Percentiles rank a stretch among this genome's conserved stretches.
phyloP scores from a whole-genome alignment of 2,888 invertebrate genomes.

The Seira ritae region DNA sequence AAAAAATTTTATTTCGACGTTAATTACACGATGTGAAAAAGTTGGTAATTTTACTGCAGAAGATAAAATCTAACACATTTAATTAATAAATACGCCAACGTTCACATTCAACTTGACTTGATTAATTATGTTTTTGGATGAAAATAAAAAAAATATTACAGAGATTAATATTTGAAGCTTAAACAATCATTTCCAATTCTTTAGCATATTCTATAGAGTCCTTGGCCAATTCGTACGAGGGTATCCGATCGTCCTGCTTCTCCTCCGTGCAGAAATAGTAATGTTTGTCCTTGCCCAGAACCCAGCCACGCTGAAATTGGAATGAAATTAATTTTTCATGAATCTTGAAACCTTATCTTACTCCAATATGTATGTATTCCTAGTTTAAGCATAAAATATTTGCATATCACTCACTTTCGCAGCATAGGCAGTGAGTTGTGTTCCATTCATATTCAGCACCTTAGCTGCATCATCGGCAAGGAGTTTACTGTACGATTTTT shows the following conservation, averaged over 20 bases:
- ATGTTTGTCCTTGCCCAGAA: constrained; percentile 84
- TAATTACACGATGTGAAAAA: no score
- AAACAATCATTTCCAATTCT: constrained; percentile 99
- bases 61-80: neutral
- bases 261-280: constrained; percentile 89
- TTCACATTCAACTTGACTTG: no score
- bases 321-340: neutral
- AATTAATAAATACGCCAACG: no score
- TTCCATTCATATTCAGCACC: constrained; percentile 89
- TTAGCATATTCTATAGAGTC: constrained; percentile 97
- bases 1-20: no score
- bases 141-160: neutral
- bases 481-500: constrained; percentile 86
- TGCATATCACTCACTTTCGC: constrained; percentile 80
- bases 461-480: constrained; percentile 93
- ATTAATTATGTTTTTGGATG: no score
- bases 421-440: constrained; percentile 88
- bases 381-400: no score
- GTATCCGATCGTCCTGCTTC: constrained; percentile 86
- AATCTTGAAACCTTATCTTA: constrained; percentile 7
- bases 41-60: no score
- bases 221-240: constrained; percentile 92
- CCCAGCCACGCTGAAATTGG: constrained; percentile 66
- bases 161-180: constrained; percentile 75
- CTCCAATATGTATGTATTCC: constrained; percentile 49